These are phyloP conservation scores for Nycticebus coucang DNA, from an alignment of 2,113 vertebrate genomes.

Conservation along the genomic window DNA sequence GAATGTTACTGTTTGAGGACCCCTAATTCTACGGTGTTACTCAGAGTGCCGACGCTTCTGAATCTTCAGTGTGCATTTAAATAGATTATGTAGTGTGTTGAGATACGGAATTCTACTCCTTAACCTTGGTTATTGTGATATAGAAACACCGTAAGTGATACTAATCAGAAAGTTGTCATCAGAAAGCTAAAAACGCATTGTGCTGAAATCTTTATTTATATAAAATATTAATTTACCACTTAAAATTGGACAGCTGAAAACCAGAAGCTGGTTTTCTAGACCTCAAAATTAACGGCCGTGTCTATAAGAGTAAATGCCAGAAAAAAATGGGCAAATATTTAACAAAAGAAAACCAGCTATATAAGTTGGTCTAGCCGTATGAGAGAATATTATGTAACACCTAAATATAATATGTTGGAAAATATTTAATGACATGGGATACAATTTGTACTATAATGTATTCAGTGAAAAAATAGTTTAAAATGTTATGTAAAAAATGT, in stretches of 20 bases:
- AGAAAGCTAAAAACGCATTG: neutral
- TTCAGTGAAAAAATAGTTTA: neutral
- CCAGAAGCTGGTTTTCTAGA: neutral
- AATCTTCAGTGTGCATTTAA: neutral
- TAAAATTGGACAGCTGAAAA: neutral
- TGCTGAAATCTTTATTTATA: neutral
- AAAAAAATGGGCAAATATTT: constrained; percentile 15
- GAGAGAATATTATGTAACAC: neutral
- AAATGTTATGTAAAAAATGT: neutral
- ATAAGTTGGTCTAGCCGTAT: neutral
- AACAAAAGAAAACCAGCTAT: neutral
- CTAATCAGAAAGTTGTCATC: neutral
- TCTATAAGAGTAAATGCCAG: neutral
- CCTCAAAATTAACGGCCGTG: constrained; percentile 1
- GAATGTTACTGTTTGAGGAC: neutral
- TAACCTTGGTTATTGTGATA: neutral
- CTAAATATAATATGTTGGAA: neutral
- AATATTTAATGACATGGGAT: neutral
- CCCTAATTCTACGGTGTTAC: neutral
- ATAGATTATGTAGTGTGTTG: neutral
- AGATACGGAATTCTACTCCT: neutral
- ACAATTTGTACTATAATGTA: neutral
- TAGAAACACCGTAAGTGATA: neutral
- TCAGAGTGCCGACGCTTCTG: neutral
- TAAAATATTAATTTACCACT: neutral